phyloP scores from a whole-genome alignment of 2,888 invertebrate genomes.

The Chrysolina oricalcia region DNA sequence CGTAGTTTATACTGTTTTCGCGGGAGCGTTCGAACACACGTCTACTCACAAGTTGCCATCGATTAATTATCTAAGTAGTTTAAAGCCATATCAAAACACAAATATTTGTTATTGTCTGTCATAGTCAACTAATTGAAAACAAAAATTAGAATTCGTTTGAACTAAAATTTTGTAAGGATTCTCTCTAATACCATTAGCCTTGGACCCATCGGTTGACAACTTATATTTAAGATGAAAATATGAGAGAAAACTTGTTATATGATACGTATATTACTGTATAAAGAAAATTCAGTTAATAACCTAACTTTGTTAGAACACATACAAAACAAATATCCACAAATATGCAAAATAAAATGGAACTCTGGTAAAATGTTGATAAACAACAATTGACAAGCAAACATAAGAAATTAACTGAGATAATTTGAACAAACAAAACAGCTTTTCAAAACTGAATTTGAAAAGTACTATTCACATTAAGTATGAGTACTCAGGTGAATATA shows the following conservation, averaged over 20 bases:
- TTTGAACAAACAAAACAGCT: slow-evolving; percentile 20
- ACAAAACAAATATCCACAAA: no score
- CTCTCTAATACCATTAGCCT: slow-evolving; percentile 29
- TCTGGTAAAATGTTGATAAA: slow-evolving; percentile 25
- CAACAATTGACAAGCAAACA: slow-evolving; percentile 24
- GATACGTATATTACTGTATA: slow-evolving; percentile 23
- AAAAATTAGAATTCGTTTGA: no score
- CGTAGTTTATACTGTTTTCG: no score
- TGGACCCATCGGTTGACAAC: not conserved
- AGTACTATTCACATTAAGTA: no score
- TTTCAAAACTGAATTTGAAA: not conserved
- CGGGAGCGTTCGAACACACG: no score
- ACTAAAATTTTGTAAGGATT: no score
- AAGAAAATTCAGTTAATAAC: slow-evolving; percentile 23
- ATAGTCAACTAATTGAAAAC: no score
- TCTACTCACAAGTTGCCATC: no score
- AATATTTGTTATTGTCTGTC: no score
- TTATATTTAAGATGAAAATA: slow-evolving; percentile 19
- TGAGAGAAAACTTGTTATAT: slow-evolving; percentile 20
- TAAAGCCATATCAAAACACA: no score
- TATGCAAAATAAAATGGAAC: slow-evolving; percentile 22
- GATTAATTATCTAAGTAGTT: no score
- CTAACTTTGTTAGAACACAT: slow-evolving; percentile 24
- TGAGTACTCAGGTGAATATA: no score
- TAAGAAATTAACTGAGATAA: slow-evolving; percentile 21